Conservation (phyloP, 2,113 vertebrate genomes). For the Odocoileus hemionus region DNA sequence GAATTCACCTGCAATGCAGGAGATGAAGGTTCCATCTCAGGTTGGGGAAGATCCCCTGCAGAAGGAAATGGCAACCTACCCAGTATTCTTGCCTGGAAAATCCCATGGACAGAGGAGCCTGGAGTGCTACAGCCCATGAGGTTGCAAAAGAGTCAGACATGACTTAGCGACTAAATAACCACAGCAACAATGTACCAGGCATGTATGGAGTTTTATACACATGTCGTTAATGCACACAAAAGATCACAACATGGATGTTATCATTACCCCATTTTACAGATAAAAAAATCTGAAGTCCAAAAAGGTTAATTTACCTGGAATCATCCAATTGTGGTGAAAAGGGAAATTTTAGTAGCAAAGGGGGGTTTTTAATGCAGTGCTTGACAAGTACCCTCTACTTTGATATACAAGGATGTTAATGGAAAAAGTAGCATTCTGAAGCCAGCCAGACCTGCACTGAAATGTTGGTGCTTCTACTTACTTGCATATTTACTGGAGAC, state of each 20-base stretch:
- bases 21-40: neutral
- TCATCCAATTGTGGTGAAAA: neutral
- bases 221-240: neutral
- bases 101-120: neutral
- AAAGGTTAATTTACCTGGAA: neutral
- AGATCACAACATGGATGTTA: neutral
- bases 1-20: neutral
- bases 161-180: neutral
- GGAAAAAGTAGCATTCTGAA: neutral
- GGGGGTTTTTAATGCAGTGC: neutral
- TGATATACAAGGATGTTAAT: neutral
- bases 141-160: neutral
- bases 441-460: neutral
- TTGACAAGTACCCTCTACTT: neutral
- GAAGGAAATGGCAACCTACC: neutral
- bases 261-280: neutral
- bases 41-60: neutral
- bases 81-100: neutral
- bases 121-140: neutral
- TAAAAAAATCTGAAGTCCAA: neutral
- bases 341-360: neutral
- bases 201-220: neutral
- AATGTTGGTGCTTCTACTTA: neutral
- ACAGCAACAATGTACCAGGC: neutral
- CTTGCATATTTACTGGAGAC: neutral